Evolutionary conservation across 2,888 invertebrate species (phyloP).

Genomic region (Pyrgus malvae): DNA sequence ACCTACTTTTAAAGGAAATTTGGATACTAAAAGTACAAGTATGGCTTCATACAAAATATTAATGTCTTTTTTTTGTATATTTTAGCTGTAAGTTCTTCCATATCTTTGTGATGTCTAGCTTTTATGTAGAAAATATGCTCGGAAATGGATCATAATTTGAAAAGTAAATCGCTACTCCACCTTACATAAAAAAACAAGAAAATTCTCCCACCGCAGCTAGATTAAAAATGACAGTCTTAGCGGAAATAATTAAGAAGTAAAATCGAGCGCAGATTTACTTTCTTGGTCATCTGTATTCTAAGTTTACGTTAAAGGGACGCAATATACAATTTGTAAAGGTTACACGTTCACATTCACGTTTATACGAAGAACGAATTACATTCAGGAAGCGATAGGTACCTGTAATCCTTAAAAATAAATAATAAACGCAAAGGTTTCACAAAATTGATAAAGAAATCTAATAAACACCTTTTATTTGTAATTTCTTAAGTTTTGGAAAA

Average conservation of each 20-base stretch:
- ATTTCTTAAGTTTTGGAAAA: conserved; percentile 25
- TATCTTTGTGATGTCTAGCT: too few relatives aligned
- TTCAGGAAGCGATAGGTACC: conserved; percentile 6
- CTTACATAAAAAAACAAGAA: too few relatives aligned
- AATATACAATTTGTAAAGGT: conserved; percentile 41
- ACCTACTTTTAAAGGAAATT: neutral
- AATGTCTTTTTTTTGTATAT: too few relatives aligned
- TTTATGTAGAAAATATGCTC: too few relatives aligned
- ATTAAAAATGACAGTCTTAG: neutral
- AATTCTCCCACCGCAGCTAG: neutral
- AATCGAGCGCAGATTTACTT: conserved; percentile 28
- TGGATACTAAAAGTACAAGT: neutral
- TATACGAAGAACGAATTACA: neutral
- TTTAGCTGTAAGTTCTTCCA: too few relatives aligned
- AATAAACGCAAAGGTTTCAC: conserved; percentile 32
- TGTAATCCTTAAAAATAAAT: conserved; percentile 38
- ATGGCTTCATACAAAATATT: too few relatives aligned
- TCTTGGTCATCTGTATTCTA: conserved; percentile 44
- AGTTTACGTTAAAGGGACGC: conserved; percentile 39
- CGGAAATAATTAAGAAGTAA: conserved; percentile 43
- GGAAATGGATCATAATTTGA: too few relatives aligned
- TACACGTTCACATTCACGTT: conserved; percentile 14
- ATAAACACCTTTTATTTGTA: conserved; percentile 41
- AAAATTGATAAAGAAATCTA: conserved; percentile 39
- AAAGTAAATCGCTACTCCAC: too few relatives aligned